Evolutionary conservation across 1,140 invertebrate species (phyloP).

Genomic region (Drosophila equinoxialis): DNA sequence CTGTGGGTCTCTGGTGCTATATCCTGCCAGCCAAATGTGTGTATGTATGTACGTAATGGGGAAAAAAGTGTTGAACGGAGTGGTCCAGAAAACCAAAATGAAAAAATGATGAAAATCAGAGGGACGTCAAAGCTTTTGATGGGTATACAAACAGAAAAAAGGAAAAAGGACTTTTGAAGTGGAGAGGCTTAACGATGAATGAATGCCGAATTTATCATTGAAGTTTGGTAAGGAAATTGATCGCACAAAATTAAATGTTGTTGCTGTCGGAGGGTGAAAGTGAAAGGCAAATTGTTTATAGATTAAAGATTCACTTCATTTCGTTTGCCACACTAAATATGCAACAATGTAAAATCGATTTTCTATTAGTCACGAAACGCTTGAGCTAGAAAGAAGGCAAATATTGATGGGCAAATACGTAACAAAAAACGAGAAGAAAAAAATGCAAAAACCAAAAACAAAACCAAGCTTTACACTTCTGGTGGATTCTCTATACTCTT

Average conservation of each 20-base stretch:
- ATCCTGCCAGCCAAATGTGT: not conserved
- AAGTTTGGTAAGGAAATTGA: conserved; percentile 13
- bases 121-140: conserved; percentile 23
- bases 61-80: conserved; percentile 12
- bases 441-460: conserved; percentile 16
- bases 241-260: not conserved
- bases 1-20: conserved; percentile 1
- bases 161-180: conserved; percentile 27
- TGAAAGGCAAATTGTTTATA: conserved; percentile 4
- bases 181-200: conserved; percentile 25
- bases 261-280: not conserved
- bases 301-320: conserved; percentile 41
- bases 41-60: conserved; percentile 5
- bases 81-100: conserved; percentile 14
- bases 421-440: conserved; percentile 32
- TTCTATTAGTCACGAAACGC: conserved; percentile 68
- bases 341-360: conserved; percentile 75
- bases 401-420: conserved; percentile 59
- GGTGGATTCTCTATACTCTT: not conserved
- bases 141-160: not conserved
- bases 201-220: conserved; percentile 2
- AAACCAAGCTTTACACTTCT: not conserved
- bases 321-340: conserved; percentile 43
- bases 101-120: conserved; percentile 31
- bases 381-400: conserved; percentile 60